Percentiles rank a stretch among this genome's conserved stretches.
These are phyloP conservation scores for Chinchilla lanigera DNA, from an alignment of 2,113 vertebrate genomes.

Conservation along the genomic window DNA sequence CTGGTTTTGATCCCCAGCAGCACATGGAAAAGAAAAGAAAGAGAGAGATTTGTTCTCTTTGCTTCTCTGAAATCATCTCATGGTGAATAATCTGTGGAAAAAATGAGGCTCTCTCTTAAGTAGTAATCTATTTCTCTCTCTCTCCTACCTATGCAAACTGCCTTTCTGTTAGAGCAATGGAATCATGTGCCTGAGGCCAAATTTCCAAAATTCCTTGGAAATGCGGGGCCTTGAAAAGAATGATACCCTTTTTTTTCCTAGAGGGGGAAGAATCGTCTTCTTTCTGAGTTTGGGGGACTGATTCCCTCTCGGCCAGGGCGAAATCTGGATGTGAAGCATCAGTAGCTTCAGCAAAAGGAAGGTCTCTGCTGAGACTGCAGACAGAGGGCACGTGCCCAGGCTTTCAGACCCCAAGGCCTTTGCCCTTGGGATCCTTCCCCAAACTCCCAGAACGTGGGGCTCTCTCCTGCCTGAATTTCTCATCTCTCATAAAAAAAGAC, in stretches of 20 bases:
- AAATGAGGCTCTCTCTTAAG: conserved; percentile 20
- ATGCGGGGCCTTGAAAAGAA: background rate
- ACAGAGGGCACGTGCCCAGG: background rate
- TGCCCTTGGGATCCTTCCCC: conserved; percentile 64
- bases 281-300: conserved; percentile 40
- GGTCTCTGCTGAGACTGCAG: conserved; percentile 15
- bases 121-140: conserved; percentile 30
- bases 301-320: background rate
- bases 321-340: conserved; percentile 25
- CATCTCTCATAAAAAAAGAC: conserved; percentile 77
- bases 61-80: conserved; percentile 36
- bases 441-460: conserved; percentile 64
- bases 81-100: conserved; percentile 46
- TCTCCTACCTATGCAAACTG: conserved; percentile 26
- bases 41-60: conserved; percentile 12
- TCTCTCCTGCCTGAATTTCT: conserved; percentile 79
- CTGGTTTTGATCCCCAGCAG: conserved; percentile 2
- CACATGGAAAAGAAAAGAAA: background rate
- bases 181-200: background rate
- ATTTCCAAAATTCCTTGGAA: conserved; percentile 34
- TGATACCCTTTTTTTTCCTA: background rate
- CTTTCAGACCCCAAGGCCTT: conserved; percentile 66
- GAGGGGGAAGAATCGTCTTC: background rate
- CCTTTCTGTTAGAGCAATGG: conserved; percentile 35
- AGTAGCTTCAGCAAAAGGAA: conserved; percentile 49